Evolutionary conservation across 1,140 invertebrate genomes (phyloP).

Genomic region (Neodiprion pinetum): DNA sequence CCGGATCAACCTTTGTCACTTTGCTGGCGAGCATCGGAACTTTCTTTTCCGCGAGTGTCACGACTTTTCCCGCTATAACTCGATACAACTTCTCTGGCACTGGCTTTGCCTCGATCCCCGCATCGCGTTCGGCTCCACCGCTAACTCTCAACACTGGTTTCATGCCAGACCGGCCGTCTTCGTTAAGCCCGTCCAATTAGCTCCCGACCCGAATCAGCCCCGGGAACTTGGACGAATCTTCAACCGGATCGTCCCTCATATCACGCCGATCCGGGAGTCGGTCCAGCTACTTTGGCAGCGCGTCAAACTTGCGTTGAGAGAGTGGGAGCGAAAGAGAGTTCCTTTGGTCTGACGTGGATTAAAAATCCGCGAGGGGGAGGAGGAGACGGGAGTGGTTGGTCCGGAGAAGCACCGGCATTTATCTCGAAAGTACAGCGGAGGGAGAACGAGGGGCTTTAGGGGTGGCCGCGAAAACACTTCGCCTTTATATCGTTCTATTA

Average conservation of each 20-base stretch:
- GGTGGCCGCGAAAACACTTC: constrained; percentile 32
- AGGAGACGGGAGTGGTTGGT: constrained; percentile 19
- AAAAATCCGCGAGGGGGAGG: constrained; percentile 16
- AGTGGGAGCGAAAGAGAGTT: too few species aligned
- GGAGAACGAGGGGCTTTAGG: constrained; percentile 17
- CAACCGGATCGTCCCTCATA: too few species aligned
- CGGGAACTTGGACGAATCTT: background rate
- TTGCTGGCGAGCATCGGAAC: background rate
- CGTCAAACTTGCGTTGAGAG: too few species aligned
- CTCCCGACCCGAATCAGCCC: constrained; percentile 17
- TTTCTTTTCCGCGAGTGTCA: background rate
- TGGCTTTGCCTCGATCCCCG: background rate
- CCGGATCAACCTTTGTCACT: constrained; percentile 2
- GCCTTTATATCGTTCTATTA: constrained; percentile 42
- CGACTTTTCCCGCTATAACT: background rate
- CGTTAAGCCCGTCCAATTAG: constrained; percentile 6
- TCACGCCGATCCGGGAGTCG: too few species aligned
- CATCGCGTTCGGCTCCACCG: too few species aligned
- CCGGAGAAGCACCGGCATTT: constrained; percentile 17
- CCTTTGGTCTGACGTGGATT: background rate
- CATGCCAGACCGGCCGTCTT: background rate
- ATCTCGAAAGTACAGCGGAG: constrained; percentile 17
- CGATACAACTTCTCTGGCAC: background rate
- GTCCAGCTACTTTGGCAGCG: too few species aligned
- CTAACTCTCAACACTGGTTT: background rate